Evolutionary conservation across 1,140 invertebrate species (phyloP).

Genomic region (Yoshiicerus persimilis): DNA sequence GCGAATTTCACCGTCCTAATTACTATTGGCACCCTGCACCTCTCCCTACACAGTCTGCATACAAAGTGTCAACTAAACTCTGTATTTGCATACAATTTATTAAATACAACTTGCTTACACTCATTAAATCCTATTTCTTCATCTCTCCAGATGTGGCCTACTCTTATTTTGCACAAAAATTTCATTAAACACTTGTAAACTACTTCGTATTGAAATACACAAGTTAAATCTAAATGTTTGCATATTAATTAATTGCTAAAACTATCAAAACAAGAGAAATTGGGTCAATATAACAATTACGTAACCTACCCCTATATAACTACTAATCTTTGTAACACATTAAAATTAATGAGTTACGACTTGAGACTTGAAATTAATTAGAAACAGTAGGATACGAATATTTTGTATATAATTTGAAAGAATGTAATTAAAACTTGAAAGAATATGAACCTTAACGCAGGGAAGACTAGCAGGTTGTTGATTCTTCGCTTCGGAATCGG

Average conservation of each 20-base stretch:
- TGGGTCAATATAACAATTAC: too few relatives aligned
- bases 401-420: background rate
- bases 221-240: too few relatives aligned
- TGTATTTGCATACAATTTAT: background rate
- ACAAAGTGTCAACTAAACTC: background rate
- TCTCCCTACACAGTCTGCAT: background rate
- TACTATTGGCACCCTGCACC: background rate
- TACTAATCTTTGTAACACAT: too few relatives aligned
- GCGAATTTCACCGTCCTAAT: background rate
- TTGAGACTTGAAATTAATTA: background rate
- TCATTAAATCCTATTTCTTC: background rate
- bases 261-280: too few relatives aligned
- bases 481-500: slow-evolving; percentile 41
- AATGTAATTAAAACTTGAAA: background rate
- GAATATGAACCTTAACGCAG: slow-evolving; percentile 23
- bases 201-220: too few relatives aligned
- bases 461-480: slow-evolving; percentile 48
- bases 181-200: too few relatives aligned
- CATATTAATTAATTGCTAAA: too few relatives aligned
- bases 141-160: too few relatives aligned
- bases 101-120: background rate
- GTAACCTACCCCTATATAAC: too few relatives aligned
- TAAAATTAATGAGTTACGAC: too few relatives aligned
- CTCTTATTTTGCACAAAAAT: too few relatives aligned
- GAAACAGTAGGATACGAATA: background rate